These are phyloP conservation scores for Pyrrhura leucotis DNA, from an alignment of 2,797 vertebrate species.

Conservation along the genomic window DNA sequence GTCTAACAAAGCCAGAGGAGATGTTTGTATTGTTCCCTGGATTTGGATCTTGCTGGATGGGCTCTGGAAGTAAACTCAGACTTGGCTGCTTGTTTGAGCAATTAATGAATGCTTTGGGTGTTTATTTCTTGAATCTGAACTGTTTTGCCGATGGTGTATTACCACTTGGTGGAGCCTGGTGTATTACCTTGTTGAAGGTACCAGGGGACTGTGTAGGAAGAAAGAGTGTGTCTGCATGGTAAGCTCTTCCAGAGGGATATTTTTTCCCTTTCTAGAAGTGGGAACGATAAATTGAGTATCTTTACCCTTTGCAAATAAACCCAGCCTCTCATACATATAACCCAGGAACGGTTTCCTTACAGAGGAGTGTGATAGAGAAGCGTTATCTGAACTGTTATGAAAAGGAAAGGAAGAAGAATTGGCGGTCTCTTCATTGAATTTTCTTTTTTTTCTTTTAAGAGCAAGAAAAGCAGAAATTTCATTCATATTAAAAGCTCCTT, in stretches of 20 bases:
- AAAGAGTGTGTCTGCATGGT: neutral
- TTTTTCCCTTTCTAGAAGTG: neutral
- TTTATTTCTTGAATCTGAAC: neutral
- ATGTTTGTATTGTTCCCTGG: fast-evolving
- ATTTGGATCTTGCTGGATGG: neutral
- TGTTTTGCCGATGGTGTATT: neutral
- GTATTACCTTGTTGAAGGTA: neutral
- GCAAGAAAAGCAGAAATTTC: neutral
- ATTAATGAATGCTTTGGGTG: neutral
- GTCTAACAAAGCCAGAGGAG: neutral
- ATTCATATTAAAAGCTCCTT: neutral
- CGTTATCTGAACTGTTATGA: neutral
- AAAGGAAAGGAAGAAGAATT: neutral
- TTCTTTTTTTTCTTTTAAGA: neutral
- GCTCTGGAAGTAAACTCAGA: neutral
- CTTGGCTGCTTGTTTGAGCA: neutral
- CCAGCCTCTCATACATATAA: neutral
- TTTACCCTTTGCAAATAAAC: neutral
- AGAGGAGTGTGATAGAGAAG: neutral
- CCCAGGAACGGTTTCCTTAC: neutral
- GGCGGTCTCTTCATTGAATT: neutral
- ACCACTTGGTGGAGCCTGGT: neutral
- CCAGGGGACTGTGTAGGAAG: neutral
- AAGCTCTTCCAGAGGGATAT: neutral
- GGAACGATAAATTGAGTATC: neutral